Evolutionary conservation across 2,113 vertebrate species (phyloP), one percentile per base, ranked within the genome.

Genomic region (Gymnocephalus cernua): DNA sequence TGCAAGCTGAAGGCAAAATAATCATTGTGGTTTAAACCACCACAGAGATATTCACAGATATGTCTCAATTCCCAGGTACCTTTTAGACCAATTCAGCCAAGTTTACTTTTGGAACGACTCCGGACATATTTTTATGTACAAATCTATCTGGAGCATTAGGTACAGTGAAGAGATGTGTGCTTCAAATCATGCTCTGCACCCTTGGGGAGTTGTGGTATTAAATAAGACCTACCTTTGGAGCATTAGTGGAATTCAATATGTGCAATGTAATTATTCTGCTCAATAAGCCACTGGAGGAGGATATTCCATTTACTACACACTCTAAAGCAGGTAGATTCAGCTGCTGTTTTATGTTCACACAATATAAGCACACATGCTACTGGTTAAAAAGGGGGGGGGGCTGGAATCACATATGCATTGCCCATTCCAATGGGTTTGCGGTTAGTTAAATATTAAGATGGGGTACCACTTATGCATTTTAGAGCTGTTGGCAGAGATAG

Each of bases 171-270:
- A 84, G 91, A 88, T 83, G 88, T 90, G 88, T 88, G 83, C 88
- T 91, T 86, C 89, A 90, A 93, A 93, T 94, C 90, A 91, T 87
- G 85, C 87, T 82, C 80, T 56, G 75, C 80, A 83, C 89, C 93
- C 91, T 89, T 66, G 1, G 93, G 93, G 92, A 92, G 86, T 86
- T 81, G 90, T 86, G 91, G 88, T 92, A 94, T 94, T 94, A 93
- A 94, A 94, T 94, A 94, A 94, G 91, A 93, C 82, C 92, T 90
- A 93, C 91, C 92, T 93, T 93, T 92, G 91, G 89, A 91, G 87
- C 93, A 93, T 94, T 93, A 94, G 92, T 90, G 91, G 91, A 92
- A 94, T 93, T 93, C 92, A 93, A 94, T 94, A 93, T 92, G 90
- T 92, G 92, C 89, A 92, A 94, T 93, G 91, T 93, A 94, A 94